Percentiles rank a stretch among this genome's conserved stretches.
Evolutionary conservation across 2,113 vertebrate species (phyloP).

Genomic region (Nymphicus hollandicus): DNA sequence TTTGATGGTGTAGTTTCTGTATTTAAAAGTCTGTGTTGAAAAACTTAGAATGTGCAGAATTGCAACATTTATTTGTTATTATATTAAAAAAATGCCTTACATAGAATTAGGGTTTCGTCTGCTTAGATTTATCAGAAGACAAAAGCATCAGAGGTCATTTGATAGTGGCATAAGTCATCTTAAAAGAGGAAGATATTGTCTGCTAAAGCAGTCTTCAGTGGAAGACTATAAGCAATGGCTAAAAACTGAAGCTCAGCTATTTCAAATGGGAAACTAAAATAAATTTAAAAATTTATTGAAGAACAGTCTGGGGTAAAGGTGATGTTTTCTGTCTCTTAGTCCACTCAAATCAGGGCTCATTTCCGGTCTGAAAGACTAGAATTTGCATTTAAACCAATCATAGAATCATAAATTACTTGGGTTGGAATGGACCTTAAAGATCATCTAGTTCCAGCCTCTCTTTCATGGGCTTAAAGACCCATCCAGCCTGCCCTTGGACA

Average conservation of each 20-base stretch:
- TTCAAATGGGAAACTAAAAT: background rate
- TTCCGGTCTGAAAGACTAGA: background rate
- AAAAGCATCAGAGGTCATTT: background rate
- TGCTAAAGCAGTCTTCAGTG: background rate
- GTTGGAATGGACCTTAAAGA: background rate
- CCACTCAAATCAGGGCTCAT: background rate
- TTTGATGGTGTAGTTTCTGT: background rate
- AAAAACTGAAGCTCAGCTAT: background rate
- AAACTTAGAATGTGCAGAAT: background rate
- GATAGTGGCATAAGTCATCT: background rate
- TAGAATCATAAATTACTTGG: background rate
- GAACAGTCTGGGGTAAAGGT: background rate
- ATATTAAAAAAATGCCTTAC: background rate
- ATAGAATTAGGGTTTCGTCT: background rate
- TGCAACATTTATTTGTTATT: background rate
- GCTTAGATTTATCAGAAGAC: background rate
- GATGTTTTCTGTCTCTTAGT: background rate
- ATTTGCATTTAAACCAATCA: background rate
- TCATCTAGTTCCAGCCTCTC: background rate
- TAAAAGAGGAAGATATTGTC: background rate
- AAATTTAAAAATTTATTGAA: background rate
- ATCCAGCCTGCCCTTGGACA: background rate
- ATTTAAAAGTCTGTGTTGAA: background rate
- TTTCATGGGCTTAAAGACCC: background rate
- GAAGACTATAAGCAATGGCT: background rate